Base-by-base conservation (phyloP, 2,797 vertebrate species). In the Cuculus canorus region DNA sequence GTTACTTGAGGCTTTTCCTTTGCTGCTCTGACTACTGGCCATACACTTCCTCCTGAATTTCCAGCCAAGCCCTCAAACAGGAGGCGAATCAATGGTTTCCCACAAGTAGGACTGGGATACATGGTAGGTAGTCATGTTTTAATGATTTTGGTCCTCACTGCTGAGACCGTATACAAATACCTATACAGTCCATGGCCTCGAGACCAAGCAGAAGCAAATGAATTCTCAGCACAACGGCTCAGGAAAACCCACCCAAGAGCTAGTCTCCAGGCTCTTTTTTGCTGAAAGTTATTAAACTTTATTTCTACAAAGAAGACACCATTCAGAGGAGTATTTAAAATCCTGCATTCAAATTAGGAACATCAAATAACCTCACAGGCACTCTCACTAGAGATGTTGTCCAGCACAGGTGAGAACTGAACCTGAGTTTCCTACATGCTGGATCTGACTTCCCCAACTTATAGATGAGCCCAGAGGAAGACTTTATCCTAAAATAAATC, bases 141-240 rank as follows among this genome's bases (percentile, higher is more conserved):
- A 22, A 21, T 47, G 9, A 52, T 52, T 86, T 89, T 93, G 18
- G 14, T 76, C 45, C 28, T 86, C 21, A 10, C 4, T 41, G 30
- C 25, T 24, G 17, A 27, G 18, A 60, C 39, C 59, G 27, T 7
- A 2, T n/a, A 17, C 35, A 50, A 86, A 56, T 22, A 59, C 8
- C 6, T 50, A 27, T 1, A 7, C 14, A 50, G 25, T n/a, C 17
- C 0, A 0, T 68, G 50, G 30, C 23, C 22, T 28, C 16, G 53
- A 68, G 37, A 63, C 32, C 19, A 19, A 13, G 15, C 12, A 52
- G 2, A 6, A 72, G 19, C 35, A 69, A 81, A 52, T 32, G 24
- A 24, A 24, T 52, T 43, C 71, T 43, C 37, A 52, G 22, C 4
- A 5, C 2, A 45, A 30, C 0, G 15, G 9, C 17, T 65, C 47